Evolutionary conservation across 2,888 invertebrate species (phyloP), one percentile per base, ranked within the genome.

Genomic region (Tiliacea citrago): DNA sequence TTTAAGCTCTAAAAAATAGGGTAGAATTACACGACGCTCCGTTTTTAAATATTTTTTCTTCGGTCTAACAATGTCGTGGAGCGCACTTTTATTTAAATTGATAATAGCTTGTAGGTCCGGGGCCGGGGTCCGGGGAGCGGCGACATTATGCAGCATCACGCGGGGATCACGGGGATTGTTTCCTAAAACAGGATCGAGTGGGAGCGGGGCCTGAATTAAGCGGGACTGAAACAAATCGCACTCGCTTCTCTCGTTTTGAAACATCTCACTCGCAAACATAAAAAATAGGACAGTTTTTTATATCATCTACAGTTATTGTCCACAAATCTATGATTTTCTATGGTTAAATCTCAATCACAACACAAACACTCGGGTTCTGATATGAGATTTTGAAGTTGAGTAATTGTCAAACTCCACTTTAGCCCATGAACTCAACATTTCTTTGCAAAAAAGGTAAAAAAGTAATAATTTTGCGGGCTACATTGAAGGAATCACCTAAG

Each of bases 71-170:
- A 66, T 81, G 82, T 88, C 78, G 77, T 78, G 73, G 75, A 79
- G 84, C 76, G 80, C 84, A 89, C 89, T 91, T 90, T 90, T 92
- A 94, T 93, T 92, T 91, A 93, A 93, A 93, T 92, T 94, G 92
- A 92, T 93, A 93, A 93, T 91, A 91, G 92, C 88, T 88, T 89
- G 87, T 85, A 86, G 83, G 82, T 84, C 84, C 86, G 85, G 90
- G 90, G 90, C 88, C 85, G 77, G 65, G 62, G 70, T 90, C 88
- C 63, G 75, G 77, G 76, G 90, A 87, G 88, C 86, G 90, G 87
- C 90, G 90, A 92, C 94, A 96, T 96, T 96, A 96, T 96, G 96
- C 96, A 94, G 91, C 93, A 94, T 94, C 96, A 96, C 96, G 96
- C 90, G 88, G 93, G 95, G 95, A 96, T 96, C 95, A 95, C 91